phyloP scores from a whole-genome alignment of 2,888 invertebrate genomes.

The Cryptosula pallasiana region DNA sequence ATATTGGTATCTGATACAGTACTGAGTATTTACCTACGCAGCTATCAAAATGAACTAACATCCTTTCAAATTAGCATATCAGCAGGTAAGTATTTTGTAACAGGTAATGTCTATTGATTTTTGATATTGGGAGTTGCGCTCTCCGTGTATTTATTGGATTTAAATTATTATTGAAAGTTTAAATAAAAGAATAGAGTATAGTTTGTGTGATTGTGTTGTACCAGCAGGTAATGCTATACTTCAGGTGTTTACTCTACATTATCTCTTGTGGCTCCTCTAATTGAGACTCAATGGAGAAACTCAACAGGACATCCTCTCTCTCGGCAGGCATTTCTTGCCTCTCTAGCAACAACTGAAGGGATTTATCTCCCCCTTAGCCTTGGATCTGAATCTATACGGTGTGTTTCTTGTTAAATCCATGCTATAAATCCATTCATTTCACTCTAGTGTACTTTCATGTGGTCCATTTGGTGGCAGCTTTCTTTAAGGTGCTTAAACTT shows the following conservation, averaged over 20 bases:
- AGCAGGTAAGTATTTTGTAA: not conserved
- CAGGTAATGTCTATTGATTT: not conserved
- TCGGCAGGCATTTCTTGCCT: not conserved
- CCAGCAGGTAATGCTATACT: too few relatives aligned
- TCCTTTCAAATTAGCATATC: not conserved
- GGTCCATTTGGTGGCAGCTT: too few relatives aligned
- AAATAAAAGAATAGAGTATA: too few relatives aligned
- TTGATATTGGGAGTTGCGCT: too few relatives aligned
- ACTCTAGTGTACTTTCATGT: too few relatives aligned
- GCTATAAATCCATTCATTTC: not conserved
- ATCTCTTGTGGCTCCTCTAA: not conserved
- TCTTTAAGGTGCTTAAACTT: too few relatives aligned
- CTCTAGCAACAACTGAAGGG: not conserved
- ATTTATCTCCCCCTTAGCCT: conserved; percentile 26
- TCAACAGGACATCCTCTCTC: not conserved
- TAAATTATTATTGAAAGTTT: too few relatives aligned
- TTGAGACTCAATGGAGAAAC: not conserved
- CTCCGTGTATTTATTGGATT: too few relatives aligned
- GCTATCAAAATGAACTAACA: not conserved
- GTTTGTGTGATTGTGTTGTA: too few relatives aligned
- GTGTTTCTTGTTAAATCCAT: conserved; percentile 12
- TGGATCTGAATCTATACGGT: conserved; percentile 26
- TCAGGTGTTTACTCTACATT: not conserved
- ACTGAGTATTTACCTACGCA: not conserved
- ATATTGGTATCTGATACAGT: not conserved